These are phyloP conservation scores for Anthopleura sola DNA, from an alignment of 64 coral and sea anemone species.

Conservation along the genomic window DNA sequence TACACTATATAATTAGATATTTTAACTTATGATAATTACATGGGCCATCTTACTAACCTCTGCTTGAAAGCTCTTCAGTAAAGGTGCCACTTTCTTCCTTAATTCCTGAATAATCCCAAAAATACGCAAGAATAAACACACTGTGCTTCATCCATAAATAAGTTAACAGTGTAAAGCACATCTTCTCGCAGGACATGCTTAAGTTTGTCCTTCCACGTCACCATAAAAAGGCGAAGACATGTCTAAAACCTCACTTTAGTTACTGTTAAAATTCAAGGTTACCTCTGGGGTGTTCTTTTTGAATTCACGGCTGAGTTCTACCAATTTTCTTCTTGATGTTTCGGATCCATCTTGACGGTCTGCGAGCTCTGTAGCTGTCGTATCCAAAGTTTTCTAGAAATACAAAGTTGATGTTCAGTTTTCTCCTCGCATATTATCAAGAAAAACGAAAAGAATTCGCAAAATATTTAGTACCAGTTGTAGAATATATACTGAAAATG, in stretches of 20 bases:
- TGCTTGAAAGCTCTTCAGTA: slow-evolving; percentile 95
- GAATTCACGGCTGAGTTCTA: slow-evolving; percentile 95
- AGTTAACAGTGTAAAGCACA: neutral
- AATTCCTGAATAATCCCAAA: slow-evolving; percentile 37
- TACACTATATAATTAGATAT: too few species aligned
- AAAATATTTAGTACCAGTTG: neutral
- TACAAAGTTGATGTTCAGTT: neutral
- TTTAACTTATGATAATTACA: too few species aligned
- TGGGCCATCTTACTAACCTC: slow-evolving; percentile 71
- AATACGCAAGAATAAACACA: neutral
- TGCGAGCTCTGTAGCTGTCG: slow-evolving; percentile 87
- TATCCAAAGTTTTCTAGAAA: slow-evolving; percentile 86
- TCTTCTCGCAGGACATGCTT: neutral
- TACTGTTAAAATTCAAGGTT: neutral
- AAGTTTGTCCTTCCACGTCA: slow-evolving; percentile 3
- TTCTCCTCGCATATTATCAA: neutral
- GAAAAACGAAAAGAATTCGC: neutral
- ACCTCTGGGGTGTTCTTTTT: slow-evolving; percentile 97
- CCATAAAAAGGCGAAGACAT: neutral
- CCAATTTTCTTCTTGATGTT: slow-evolving; percentile 84
- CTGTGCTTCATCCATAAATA: neutral
- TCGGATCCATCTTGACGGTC: slow-evolving; percentile 98
- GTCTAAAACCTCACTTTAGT: neutral
- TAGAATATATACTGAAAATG: neutral
- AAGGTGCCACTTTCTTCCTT: slow-evolving; percentile 88